Evolutionary conservation across 2,888 invertebrate genomes (phyloP).

Genomic region (Acanthosoma haemorrhoidale): DNA sequence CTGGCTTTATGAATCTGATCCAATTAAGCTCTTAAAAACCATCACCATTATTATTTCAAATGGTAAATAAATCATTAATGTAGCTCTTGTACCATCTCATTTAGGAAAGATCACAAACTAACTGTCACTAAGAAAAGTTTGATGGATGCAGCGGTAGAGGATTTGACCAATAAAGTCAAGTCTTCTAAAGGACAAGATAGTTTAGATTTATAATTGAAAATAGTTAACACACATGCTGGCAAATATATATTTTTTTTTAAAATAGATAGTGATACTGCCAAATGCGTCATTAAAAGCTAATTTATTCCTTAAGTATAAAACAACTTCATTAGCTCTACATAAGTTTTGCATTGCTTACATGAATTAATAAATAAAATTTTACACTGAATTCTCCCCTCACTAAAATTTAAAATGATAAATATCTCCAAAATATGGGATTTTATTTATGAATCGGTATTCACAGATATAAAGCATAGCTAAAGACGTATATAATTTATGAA

Average conservation of each 20-base stretch:
- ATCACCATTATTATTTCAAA: no score
- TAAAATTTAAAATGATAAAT: not conserved
- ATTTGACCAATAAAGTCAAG: no score
- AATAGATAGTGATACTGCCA: not conserved
- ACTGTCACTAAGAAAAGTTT: no score
- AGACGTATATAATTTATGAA: not conserved
- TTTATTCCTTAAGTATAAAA: not conserved
- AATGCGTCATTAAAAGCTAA: not conserved
- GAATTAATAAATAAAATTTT: not conserved
- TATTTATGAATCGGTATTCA: conserved; percentile 5
- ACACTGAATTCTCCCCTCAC: not conserved
- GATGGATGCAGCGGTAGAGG: no score
- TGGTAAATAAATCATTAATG: no score
- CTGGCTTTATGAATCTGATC: no score
- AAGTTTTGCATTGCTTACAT: not conserved
- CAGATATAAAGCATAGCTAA: conserved; percentile 19
- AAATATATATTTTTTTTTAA: not conserved
- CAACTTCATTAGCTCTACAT: not conserved
- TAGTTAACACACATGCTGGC: not conserved
- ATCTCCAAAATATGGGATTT: not conserved
- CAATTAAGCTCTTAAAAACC: no score
- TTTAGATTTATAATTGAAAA: no score
- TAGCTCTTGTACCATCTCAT: no score
- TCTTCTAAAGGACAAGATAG: no score
- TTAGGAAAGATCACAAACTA: no score